Conservation (phyloP, 2,797 vertebrate genomes). For the Vipera latastei region DNA sequence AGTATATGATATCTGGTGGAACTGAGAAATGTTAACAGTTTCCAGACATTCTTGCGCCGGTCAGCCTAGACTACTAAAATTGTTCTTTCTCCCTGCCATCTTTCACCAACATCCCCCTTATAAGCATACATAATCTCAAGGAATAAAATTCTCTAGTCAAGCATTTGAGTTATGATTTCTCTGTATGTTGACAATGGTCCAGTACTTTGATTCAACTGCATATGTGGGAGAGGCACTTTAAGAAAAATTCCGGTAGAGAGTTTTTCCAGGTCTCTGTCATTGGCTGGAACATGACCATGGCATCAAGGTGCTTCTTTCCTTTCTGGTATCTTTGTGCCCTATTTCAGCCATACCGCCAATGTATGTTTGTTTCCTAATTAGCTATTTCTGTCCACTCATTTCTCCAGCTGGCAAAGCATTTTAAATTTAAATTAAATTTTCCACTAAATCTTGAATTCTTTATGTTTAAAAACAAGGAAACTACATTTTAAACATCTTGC, state of each 20-base stretch:
- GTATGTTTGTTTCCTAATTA: not conserved
- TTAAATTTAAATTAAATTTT: not conserved
- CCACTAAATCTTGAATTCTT: not conserved
- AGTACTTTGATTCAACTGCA: not conserved
- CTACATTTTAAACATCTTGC: slow-evolving; percentile 12
- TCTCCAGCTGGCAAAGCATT: not conserved
- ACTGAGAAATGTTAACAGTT: not conserved
- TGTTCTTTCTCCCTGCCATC: not conserved
- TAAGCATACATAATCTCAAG: not conserved
- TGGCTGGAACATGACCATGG: not conserved
- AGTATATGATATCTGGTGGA: not conserved
- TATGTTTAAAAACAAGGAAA: slow-evolving; percentile 12
- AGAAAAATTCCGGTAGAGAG: not conserved
- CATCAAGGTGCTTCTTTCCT: not conserved
- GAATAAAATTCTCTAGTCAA: not conserved
- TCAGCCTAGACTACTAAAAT: not conserved
- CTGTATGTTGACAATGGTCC: not conserved
- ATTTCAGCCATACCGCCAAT: not conserved
- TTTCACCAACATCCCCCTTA: not conserved
- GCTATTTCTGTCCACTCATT: not conserved
- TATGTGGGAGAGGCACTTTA: not conserved
- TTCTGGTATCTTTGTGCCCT: not conserved
- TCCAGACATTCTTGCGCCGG: not conserved
- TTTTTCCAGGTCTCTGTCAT: not conserved
- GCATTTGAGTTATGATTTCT: not conserved